Conservation (phyloP, 2,113 vertebrate species). For the Hemichromis elongatus region DNA sequence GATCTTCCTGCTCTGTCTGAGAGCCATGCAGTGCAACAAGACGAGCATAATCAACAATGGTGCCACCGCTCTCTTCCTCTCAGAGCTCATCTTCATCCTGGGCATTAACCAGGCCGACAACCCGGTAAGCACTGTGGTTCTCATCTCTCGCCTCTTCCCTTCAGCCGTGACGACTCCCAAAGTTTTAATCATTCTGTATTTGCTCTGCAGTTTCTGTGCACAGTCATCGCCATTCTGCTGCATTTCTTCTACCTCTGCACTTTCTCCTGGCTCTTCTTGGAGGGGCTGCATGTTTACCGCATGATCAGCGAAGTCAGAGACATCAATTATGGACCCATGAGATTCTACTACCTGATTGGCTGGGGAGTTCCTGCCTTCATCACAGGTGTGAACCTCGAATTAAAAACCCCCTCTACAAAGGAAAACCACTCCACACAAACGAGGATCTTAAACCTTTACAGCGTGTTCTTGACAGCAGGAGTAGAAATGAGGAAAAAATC, state of each 20-base stretch:
- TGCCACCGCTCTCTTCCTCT: conserved; percentile 78
- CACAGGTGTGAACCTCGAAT: conserved; percentile 74
- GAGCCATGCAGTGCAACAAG: conserved; percentile 81
- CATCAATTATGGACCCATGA: conserved; percentile 90
- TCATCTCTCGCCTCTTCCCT: background rate
- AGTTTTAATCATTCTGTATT: background rate
- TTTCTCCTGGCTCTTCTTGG: conserved; percentile 92
- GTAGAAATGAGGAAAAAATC: background rate
- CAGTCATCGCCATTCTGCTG: conserved; percentile 90
- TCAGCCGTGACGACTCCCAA: background rate
- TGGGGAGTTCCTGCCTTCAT: conserved; percentile 94
- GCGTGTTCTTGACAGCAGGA: background rate
- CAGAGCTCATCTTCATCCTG: conserved; percentile 88
- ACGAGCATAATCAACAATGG: conserved; percentile 85
- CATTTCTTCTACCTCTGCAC: conserved; percentile 93
- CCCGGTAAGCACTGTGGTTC: conserved; percentile 66
- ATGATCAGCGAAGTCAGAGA: conserved; percentile 86
- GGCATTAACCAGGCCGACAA: conserved; percentile 93
- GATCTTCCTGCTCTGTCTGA: conserved; percentile 78
- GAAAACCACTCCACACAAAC: background rate
- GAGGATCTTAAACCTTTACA: background rate
- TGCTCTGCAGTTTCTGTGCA: conserved; percentile 84
- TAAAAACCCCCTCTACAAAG: background rate
- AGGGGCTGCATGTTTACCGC: conserved; percentile 89
- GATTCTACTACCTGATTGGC: conserved; percentile 93